Base-by-base conservation (phyloP, 1,140 invertebrate species). In the Argopecten irradians region DNA sequence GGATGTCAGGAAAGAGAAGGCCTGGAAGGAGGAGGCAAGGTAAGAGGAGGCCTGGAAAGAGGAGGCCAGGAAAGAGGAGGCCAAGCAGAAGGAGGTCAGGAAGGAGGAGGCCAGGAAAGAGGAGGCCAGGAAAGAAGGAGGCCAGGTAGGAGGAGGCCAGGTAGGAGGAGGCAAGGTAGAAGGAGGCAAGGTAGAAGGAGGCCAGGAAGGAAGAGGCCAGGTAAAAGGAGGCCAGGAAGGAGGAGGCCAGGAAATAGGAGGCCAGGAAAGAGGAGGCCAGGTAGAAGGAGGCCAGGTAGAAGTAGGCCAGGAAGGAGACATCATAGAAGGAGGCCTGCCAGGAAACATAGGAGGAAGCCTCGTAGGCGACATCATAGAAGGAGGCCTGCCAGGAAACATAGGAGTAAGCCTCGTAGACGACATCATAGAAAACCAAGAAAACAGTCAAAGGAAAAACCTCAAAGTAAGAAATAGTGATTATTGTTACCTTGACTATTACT, bases 41-140 rank as follows among this genome's bases (percentile, higher is more conserved):
- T 22, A 82, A 34, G 14, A 82, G 22, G 35, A 34, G 82, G 22
- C 82, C 14, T 82, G 34, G 28, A 34, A 36, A 35, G 36, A 28
- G 43, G 41, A 86, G 9, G 86, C n/a, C 36, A 86, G 55, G n/a
- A 35, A 86, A 82, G 85, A 83, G 8, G 82, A 55, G 36, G 41
- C 19, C 36, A 43, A 55, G 22, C n/a, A 33, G 34, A 83, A 83
- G 33, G n/a, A 39, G 39, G 46, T 2, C 32, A 22, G 19, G 33
- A 32, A 83, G 39, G 9, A 83, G 55, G 41, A 82, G 16, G 11
- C 28, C 33, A 19, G 34, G 33, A 32, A 83, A 28, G 7, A 19
- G 43, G 22, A 88, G 84, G 86, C 22, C n/a, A n/a, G n/a, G 43
- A 36, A 86, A 35, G 83, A 35, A 84, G n/a, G n/a, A n/a, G n/a